These are phyloP conservation scores for Okamejei kenojei DNA, from an alignment of 2,797 vertebrate genomes.

Conservation along the genomic window DNA sequence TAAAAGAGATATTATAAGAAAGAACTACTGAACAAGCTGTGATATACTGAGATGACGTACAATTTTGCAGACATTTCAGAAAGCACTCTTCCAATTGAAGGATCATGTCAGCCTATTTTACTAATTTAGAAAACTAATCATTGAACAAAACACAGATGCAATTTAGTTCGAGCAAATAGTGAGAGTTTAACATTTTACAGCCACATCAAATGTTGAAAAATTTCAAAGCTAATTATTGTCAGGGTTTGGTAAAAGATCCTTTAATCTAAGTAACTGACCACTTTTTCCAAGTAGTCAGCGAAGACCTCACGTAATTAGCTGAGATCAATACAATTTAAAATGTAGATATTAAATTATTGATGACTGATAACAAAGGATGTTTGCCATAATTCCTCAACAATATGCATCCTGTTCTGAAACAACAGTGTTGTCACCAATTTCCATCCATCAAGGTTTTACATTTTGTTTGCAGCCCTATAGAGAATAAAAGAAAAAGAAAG, in stretches of 20 bases:
- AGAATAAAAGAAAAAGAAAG: background rate
- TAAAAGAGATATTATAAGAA: background rate
- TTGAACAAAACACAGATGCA: background rate
- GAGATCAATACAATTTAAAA: background rate
- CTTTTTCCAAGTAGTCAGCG: background rate
- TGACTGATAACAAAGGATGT: background rate
- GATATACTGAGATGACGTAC: background rate
- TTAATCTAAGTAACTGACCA: background rate
- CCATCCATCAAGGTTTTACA: background rate
- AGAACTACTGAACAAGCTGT: background rate
- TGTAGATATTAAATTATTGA: background rate
- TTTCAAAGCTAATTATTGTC: background rate
- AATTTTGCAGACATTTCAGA: background rate
- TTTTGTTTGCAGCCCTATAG: background rate
- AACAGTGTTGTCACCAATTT: background rate
- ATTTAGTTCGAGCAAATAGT: background rate
- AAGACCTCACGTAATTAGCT: background rate
- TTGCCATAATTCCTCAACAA: background rate
- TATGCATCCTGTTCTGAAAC: background rate
- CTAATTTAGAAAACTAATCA: background rate
- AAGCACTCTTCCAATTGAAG: background rate
- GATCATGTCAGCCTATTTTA: background rate
- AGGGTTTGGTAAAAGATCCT: background rate
- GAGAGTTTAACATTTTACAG: too few species aligned
- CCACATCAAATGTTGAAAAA: background rate